Base-by-base conservation (phyloP, 2,888 invertebrate genomes). In the Julus scanicus region DNA sequence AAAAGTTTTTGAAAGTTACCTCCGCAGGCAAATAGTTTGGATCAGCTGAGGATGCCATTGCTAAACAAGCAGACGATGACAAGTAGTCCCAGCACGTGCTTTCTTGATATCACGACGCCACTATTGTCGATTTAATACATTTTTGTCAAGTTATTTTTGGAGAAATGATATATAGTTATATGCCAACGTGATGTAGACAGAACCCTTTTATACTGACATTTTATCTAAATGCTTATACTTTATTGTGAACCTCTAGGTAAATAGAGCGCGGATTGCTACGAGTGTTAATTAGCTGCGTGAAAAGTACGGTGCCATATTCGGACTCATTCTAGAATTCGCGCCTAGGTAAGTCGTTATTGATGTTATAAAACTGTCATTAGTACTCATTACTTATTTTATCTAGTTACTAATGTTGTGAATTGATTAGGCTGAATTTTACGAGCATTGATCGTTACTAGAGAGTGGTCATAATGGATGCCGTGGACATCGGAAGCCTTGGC, bases 21-120 rank as follows among this genome's bases (percentile, higher is more conserved):
- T 63, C 63, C n/a, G n/a, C n/a, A n/a, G 63, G 63, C 63, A 63
- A 63, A 63, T 63, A 63, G 15, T 63, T 6, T n/a, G 2, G 63
- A n/a, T 63, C 63, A 63, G 63, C 63, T 63, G 63, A n/a, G 4
- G 63, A 63, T n/a, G 63, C 63, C 63, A 63, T 63, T 63, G 63
- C 63, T 17, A 63, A 63, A 63, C 1, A 4, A 63, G 63, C 63
- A 63, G 63, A 17, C 6, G 63, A n/a, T n/a, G 4, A 6, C 17
- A 53, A 53, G 53, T 53, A 53, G 53, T 13, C 3, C 53, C 53
- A 53, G 53, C 53, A 53, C 53, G 53, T 53, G 53, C 53, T 53
- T 53, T 53, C 17, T 53, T 0, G 13, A 53, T 53, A 53, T 53
- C 53, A 53, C 53, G 3, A 53, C 53, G 53, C 2, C 53, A 53